Base-by-base conservation (phyloP, 2,113 vertebrate species). In the Pangasianodon gigas region DNA sequence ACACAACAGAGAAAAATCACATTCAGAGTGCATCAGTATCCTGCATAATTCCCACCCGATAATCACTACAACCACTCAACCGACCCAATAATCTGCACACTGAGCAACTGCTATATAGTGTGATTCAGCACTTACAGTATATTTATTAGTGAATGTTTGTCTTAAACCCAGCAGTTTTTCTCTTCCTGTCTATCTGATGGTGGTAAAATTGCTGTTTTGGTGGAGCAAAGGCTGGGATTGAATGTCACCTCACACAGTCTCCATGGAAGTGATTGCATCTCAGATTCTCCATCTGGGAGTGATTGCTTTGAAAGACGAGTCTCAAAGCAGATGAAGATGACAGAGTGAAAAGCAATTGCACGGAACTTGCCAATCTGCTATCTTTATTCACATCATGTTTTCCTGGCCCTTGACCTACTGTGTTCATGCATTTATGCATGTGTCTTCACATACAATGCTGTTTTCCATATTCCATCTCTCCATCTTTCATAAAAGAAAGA, bases 201-300 rank as follows among this genome's bases (percentile, higher is more conserved):
- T 65, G 52, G 81, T 84, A 74, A 83, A 84, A 89, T 84, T 84
- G 80, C 37, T 77, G 81, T 32, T 60, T 84, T 16, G 84, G 62
- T 32, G 41, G 13, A 46, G 60, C 44, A 69, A n/a, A 85, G 14
- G 7, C 81, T 41, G 54, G 11, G 93, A 92, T 88, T 54, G 91
- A 89, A 54, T 87, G 92, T 95, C 96, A 95, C 94, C 93, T 94
- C 93, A 90, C 94, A 94, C 94, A 91, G 71, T 16, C 29, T 91
- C 92, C 93, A 94, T 95, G 94, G 95, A 95, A 95, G 94, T 91
- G 94, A 96, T 96, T 96, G 95, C 90, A 89, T 95, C 92, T 95
- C 96, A 96, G 96, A 95, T 95, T 95, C 92, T 86, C 92, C 96
- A 95, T 96, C 95, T 97, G 96, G 96, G 92, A 94, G 87, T 48